Conservation (phyloP, 2,888 invertebrate species). For the Cephus nigrinus region DNA sequence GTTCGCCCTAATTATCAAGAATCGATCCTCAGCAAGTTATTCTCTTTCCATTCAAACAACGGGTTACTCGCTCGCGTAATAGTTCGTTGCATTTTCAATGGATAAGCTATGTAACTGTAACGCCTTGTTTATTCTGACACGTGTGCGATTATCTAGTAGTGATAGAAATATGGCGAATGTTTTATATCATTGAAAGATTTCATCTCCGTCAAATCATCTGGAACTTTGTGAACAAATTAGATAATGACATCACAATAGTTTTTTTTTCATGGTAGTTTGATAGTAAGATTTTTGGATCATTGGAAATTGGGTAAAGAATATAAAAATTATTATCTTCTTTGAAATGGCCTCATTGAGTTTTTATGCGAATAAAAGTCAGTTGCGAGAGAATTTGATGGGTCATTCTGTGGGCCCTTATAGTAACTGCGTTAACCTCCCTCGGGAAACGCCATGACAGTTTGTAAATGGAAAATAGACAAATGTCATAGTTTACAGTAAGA, state of each 20-base stretch:
- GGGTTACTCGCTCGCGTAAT: background rate
- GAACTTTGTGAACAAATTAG: background rate
- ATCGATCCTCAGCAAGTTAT: background rate
- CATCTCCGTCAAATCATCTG: background rate
- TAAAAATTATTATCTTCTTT: background rate
- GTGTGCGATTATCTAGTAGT: background rate
- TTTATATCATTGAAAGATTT: background rate
- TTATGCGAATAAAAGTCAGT: background rate
- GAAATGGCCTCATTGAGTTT: background rate
- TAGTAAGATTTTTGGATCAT: background rate
- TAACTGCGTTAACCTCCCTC: background rate
- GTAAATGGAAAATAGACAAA: background rate
- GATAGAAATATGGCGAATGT: background rate
- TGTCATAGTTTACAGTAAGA: background rate
- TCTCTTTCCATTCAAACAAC: background rate
- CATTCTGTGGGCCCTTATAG: background rate
- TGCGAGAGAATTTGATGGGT: background rate
- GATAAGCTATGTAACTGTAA: background rate
- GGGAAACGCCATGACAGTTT: background rate
- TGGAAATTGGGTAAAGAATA: background rate
- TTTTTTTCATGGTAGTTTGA: background rate
- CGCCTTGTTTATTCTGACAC: background rate
- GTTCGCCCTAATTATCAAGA: background rate
- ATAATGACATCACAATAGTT: background rate
- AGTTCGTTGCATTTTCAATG: background rate